Evolutionary conservation across 2,113 vertebrate species (phyloP), one percentile per base, ranked within the genome.

Genomic region (Tragelaphus imberbis): DNA sequence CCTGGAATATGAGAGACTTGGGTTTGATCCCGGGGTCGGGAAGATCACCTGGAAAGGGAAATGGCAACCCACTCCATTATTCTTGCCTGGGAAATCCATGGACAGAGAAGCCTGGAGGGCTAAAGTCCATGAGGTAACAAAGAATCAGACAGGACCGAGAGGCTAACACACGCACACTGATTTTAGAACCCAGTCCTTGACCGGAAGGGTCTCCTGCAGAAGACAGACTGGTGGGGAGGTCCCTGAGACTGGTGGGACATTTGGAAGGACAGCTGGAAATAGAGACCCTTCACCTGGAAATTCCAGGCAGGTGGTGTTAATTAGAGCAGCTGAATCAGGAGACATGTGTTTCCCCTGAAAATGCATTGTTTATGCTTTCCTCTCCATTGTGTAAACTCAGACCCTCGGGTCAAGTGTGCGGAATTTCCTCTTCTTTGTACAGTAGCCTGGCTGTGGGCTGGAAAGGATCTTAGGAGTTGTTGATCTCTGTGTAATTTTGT

Each of bases 211-310:
- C 7, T 92, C 47, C 5, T 6, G 44, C 40, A 33, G 61, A 59
- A 55, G 88, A 28, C 40, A 36, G 33, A 47, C 27, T 47, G 4
- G 2, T 27, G 0, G 36, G 49, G 30, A 63, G 44, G 36, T 51
- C 14, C 1, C 58, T 71, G 80, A 53, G n/a, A 12, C 25, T 51
- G 56, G 47, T 25, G 44, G 90, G 56, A 77, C 79, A 21, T 55
- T 11, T n/a, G 49, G 58, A 58, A 85, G 55, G 30, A 40, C 79
- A 47, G 44, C 40, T 77, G 84, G 79, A 89, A 89, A 19, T 33
- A 9, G 5, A 71, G 84, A 79, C 47, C 47, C 81, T 79, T 91
- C 86, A 88, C 96, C 95, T 91, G 97, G 94, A 91, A 56, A 88
- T 84, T 91, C 82, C 89, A 51, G 85, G 90, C 51, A 25, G 51